Evolutionary conservation across 2,888 invertebrate species (phyloP).

Genomic region (Drosophila prostipennis): DNA sequence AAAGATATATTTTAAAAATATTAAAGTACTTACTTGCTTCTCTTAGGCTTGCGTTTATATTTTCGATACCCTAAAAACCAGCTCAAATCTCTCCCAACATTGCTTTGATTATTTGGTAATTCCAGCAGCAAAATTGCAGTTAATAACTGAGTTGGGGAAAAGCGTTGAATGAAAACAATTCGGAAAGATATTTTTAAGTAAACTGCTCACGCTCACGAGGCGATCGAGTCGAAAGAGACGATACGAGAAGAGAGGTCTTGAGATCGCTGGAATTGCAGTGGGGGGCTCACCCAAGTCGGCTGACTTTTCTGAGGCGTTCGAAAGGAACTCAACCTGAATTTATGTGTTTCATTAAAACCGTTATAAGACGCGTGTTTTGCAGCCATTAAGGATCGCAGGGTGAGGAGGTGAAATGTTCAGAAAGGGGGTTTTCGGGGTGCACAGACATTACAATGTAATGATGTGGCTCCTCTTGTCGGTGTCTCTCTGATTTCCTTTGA

Average conservation of each 20-base stretch:
- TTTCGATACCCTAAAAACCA: constrained; percentile 4
- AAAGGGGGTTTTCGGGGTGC: background rate
- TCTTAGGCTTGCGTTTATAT: too few relatives aligned
- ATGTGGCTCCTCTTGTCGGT: constrained; percentile 50
- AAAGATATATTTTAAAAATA: too few relatives aligned
- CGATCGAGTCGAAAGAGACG: constrained; percentile 9
- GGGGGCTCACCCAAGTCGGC: constrained; percentile 63
- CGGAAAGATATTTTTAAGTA: constrained; percentile 49
- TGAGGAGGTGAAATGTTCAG: constrained; percentile 5
- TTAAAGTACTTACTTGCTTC: too few relatives aligned
- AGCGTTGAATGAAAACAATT: constrained; percentile 32
- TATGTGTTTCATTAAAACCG: constrained; percentile 78
- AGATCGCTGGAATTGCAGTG: constrained; percentile 27
- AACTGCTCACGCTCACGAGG: constrained; percentile 62
- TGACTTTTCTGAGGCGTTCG: constrained; percentile 27
- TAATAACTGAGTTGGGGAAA: constrained; percentile 29
- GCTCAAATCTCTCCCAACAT: constrained; percentile 37
- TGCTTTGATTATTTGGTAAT: constrained; percentile 38
- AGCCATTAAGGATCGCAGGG: constrained; percentile 63
- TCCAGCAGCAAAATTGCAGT: constrained; percentile 36
- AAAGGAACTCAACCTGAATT: constrained; percentile 64
- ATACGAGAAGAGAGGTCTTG: constrained; percentile 1
- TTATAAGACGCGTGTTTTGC: constrained; percentile 71
- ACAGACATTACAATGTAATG: constrained; percentile 60
- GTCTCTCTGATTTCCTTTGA: constrained; percentile 35